Base-by-base conservation (phyloP, 1,140 invertebrate species). In the Drosophila insularis region DNA sequence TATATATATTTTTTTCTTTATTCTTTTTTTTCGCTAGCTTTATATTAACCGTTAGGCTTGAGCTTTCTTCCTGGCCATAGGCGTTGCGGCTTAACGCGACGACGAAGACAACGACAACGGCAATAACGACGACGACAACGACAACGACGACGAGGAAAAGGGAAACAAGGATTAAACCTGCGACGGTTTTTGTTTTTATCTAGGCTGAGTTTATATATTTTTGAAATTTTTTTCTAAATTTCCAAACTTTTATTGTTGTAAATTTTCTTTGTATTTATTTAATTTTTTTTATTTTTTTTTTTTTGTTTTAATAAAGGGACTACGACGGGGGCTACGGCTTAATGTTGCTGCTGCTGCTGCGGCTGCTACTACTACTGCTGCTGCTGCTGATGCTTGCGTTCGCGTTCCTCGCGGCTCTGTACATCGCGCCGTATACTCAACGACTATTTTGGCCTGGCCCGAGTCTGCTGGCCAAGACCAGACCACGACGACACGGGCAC, bases 381-480 rank as follows among this genome's bases (percentile, higher is more conserved):
- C 55, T 68, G 58, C 62, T 68, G 62, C 64, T 46, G 61, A 54
- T 37, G 59, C 61, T 65, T 73, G 56, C 70, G 63, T 69, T 85
- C 74, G 81, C 81, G 81, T 80, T 86, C 43, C 14, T 50, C 81
- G 78, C 90, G 90, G 87, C 79, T 91, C 86, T 91, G 77, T 76
- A 84, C 90, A 91, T 91, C 90, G 90, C 90, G 90, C 80, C 90
- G 90, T 91, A 82, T 91, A 81, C 87, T 76, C 90, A 91, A 89
- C 90, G 90, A 91, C 90, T 91, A 89, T 87, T n/a, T n/a, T n/a
- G n/a, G n/a, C n/a, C n/a, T n/a, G n/a, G n/a, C n/a, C n/a, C n/a
- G n/a, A n/a, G n/a, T n/a, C n/a, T n/a, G n/a, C n/a, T n/a, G n/a
- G n/a, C n/a, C n/a, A n/a, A n/a, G n/a, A n/a, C n/a, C n/a, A n/a